Evolutionary conservation across 2,113 vertebrate species (phyloP).

Genomic region (Anser brachyrhynchus): DNA sequence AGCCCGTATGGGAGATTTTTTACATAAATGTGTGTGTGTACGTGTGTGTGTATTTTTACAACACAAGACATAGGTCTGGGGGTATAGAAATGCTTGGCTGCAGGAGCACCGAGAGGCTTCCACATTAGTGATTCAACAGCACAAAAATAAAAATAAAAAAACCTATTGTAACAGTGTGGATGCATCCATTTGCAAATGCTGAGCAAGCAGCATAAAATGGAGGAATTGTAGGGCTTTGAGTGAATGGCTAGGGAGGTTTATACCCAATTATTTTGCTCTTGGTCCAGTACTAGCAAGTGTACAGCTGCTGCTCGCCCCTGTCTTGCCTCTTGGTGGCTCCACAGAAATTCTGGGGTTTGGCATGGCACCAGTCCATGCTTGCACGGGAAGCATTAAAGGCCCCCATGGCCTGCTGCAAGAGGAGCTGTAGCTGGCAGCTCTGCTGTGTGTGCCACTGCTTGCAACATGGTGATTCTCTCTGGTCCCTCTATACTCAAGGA

Average conservation of each 20-base stretch:
- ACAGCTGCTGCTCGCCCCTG: neutral
- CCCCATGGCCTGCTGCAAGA: neutral
- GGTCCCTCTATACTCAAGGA: neutral
- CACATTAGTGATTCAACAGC: neutral
- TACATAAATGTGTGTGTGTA: neutral
- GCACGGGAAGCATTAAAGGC: neutral
- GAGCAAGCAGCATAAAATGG: neutral
- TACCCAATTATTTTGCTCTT: neutral
- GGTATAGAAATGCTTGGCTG: neutral
- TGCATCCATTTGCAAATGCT: neutral
- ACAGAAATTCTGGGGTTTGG: neutral
- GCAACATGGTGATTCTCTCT: neutral
- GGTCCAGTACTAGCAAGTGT: neutral
- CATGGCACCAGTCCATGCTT: rapidly evolving
- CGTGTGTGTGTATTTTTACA: neutral
- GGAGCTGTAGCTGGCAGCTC: neutral
- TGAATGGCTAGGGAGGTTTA: neutral
- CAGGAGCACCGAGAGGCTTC: neutral
- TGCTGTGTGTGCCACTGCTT: neutral
- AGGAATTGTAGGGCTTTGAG: neutral
- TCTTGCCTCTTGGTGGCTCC: neutral
- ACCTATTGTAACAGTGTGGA: neutral
- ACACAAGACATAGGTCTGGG: neutral
- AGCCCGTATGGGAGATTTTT: neutral
- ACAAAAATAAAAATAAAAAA: neutral